Evolutionary conservation across 2,888 invertebrate species (phyloP), one percentile per base, ranked within the genome.

Genomic region (Synanthedon formicaeformis): DNA sequence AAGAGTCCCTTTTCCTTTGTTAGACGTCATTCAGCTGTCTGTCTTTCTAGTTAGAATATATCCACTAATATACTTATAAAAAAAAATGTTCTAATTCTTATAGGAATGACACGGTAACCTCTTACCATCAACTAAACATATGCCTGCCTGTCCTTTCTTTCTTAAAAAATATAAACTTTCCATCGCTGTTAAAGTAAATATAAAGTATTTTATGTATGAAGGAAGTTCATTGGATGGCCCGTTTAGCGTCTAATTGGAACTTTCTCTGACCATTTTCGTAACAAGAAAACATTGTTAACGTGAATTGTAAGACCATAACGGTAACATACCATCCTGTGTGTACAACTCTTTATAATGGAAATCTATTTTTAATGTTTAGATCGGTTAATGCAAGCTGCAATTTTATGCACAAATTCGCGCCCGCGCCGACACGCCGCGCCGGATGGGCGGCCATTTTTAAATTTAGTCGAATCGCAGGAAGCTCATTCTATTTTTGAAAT

Each of bases 291-390:
- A 8, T 12, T 12, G n/a, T 45, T 45, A 13, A 45, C 14, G 45
- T n/a, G 45, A 14, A 45, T 13, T 14, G n/a, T 13, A 45, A 45
- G n/a, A 45, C 45, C 13, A 45, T 45, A 45, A 45, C n/a, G 5
- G 45, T 13, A 45, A 45, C 45, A 12, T n/a, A 5, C 54, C 53
- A 51, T 55, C 50, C 55, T 10, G 60, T 75, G 71, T 73, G 59
- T 50, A 62, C 73, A 55, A 53, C 51, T 61, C 78, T 55, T 58
- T 69, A 69, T 59, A 54, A 73, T 75, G 77, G 75, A 63, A 73
- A 77, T 84, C 86, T 87, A 87, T 87, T 86, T 86, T 85, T 85
- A 84, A 82, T 81, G 83, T 82, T 81, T 78, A 81, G 81, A 85
- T 86, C 81, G 79, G 75, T 76, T 78, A 81, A 81, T 75, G 79